Percentiles rank a stretch among this genome's conserved stretches.
These are phyloP conservation scores for Passer domesticus DNA, from an alignment of 2,113 vertebrate genomes.

Conservation along the genomic window DNA sequence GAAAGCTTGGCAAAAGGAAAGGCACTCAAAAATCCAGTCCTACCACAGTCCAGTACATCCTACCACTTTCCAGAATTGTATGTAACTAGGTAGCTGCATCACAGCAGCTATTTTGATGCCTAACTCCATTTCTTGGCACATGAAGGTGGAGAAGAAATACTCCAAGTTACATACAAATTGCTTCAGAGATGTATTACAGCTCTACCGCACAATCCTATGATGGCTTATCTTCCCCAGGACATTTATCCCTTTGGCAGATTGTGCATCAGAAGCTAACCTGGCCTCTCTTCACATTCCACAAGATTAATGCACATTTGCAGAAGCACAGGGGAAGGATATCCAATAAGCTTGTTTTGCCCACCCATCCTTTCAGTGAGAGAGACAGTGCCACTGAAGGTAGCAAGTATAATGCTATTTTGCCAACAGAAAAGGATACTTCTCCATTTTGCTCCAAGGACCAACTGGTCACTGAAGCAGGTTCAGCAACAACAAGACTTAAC, in stretches of 20 bases:
- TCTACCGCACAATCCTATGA: neutral
- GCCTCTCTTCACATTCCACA: neutral
- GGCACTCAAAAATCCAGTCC: neutral
- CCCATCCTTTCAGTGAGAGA: neutral
- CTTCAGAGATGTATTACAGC: neutral
- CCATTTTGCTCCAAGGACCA: neutral
- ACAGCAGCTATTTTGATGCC: neutral
- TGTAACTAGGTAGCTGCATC: neutral
- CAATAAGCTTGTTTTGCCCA: neutral
- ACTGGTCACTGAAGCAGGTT: neutral
- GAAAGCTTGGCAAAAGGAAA: neutral
- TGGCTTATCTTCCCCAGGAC: neutral
- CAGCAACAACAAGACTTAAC: neutral
- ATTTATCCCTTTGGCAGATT: neutral
- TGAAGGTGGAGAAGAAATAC: neutral
- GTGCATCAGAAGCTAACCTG: neutral
- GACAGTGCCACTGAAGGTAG: neutral
- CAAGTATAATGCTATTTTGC: neutral
- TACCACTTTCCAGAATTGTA: neutral
- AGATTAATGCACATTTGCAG: neutral
- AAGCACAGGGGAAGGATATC: neutral
- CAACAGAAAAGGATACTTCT: neutral
- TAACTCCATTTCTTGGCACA: neutral
- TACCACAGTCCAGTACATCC: neutral
- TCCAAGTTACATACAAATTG: neutral